phyloP scores from a whole-genome alignment of 2,797 vertebrate genomes.

The Danio aesculapii region DNA sequence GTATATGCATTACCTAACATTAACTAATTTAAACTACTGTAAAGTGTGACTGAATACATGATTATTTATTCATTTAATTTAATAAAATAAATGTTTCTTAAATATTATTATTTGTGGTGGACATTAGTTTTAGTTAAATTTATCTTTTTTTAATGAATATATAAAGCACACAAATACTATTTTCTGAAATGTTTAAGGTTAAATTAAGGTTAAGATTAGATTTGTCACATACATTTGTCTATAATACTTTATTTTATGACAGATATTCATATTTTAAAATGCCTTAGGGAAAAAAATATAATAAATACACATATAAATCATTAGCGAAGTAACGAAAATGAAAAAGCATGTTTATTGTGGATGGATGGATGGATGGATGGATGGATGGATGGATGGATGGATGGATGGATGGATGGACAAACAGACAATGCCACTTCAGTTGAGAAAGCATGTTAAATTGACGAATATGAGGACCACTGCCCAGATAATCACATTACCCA shows the following conservation, averaged over 20 bases:
- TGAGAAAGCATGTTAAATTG: not conserved
- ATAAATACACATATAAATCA: not conserved
- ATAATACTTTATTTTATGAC: not conserved
- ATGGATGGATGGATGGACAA: not conserved
- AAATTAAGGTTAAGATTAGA: too few species aligned
- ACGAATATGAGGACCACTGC: not conserved
- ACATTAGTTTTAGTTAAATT: not conserved
- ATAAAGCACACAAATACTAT: not conserved
- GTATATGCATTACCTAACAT: too few species aligned
- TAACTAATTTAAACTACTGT: too few species aligned
- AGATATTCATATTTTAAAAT: not conserved
- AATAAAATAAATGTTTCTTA: not conserved
- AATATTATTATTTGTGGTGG: not conserved
- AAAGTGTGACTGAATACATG: too few species aligned
- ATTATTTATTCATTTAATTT: not conserved
- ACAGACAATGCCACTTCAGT: not conserved
- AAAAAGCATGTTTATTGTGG: too few species aligned
- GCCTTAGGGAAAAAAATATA: not conserved
- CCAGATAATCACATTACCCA: conserved; percentile 13
- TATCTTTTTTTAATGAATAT: not conserved
- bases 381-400: too few species aligned
- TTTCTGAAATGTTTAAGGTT: too few species aligned
- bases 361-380: too few species aligned
- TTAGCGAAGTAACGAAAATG: not conserved
- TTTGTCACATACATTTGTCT: too few species aligned